These are phyloP conservation scores for Folsomia candida DNA, from an alignment of 2,888 invertebrate species.

Conservation along the genomic window DNA sequence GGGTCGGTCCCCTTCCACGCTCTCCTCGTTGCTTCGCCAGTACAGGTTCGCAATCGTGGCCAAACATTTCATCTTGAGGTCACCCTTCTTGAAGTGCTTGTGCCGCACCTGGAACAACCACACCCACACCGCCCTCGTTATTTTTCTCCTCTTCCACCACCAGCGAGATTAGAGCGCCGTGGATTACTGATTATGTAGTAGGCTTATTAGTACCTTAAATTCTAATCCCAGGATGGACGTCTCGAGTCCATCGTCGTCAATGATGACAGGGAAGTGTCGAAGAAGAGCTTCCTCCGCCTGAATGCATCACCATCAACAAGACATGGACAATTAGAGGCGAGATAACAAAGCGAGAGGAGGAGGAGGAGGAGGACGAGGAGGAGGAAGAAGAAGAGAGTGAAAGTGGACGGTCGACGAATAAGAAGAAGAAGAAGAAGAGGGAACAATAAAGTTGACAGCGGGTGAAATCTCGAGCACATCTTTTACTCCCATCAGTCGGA, in stretches of 20 bases:
- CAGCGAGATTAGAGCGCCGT: background rate
- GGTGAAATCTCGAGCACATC: too few relatives aligned
- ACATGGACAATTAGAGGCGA: background rate
- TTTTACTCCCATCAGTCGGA: too few relatives aligned
- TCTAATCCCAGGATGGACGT: slow-evolving; percentile 74
- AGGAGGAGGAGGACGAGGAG: too few relatives aligned
- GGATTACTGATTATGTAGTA: background rate
- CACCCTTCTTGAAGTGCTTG: slow-evolving; percentile 75
- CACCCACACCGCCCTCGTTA: too few relatives aligned
- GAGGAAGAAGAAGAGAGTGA: too few relatives aligned
- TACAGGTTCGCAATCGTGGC: slow-evolving; percentile 65
- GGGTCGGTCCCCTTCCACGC: slow-evolving; percentile 74
- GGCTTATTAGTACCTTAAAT: slow-evolving; percentile 59
- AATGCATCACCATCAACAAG: slow-evolving; percentile 11
- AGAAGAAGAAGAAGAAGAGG: too few relatives aligned
- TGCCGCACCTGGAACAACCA: slow-evolving; percentile 60
- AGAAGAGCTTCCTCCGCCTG: slow-evolving; percentile 60
- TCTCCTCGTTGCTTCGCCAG: slow-evolving; percentile 72
- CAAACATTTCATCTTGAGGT: slow-evolving; percentile 83
- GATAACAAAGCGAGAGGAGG: background rate
- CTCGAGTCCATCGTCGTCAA: slow-evolving; percentile 68
- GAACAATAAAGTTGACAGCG: too few relatives aligned
- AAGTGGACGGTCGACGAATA: too few relatives aligned
- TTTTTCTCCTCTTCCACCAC: too few relatives aligned
- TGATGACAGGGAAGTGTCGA: slow-evolving; percentile 53